Evolutionary conservation across 1,140 invertebrate genomes (phyloP).

Genomic region (Rhagoletis zephyria): DNA sequence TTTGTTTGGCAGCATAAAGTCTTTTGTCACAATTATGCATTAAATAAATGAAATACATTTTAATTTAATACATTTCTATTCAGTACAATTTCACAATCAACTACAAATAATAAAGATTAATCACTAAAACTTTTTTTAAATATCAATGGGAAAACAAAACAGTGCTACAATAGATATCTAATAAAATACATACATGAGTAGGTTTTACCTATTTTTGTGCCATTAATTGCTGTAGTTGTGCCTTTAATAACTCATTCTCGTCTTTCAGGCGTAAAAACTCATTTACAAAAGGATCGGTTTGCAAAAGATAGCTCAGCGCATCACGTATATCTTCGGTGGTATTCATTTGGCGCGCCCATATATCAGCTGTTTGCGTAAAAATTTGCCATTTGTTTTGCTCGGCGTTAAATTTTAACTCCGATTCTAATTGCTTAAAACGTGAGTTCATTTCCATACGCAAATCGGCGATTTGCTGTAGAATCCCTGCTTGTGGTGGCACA

Average conservation of each 20-base stretch:
- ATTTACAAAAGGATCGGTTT: slow-evolving; percentile 62
- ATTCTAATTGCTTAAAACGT: slow-evolving; percentile 62
- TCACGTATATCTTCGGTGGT: slow-evolving; percentile 63
- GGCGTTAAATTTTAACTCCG: slow-evolving; percentile 61
- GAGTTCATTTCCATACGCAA: slow-evolving; percentile 60
- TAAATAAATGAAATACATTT: not conserved
- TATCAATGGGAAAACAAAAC: too few relatives aligned
- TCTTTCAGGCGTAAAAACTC: slow-evolving; percentile 63
- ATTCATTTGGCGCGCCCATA: slow-evolving; percentile 61
- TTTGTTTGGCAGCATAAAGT: slow-evolving; percentile 39
- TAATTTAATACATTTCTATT: slow-evolving; percentile 1
- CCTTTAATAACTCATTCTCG: slow-evolving; percentile 64
- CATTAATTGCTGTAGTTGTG: slow-evolving; percentile 58
- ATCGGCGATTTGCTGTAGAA: slow-evolving; percentile 13
- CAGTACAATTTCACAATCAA: slow-evolving; percentile 9
- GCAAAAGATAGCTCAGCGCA: slow-evolving; percentile 61
- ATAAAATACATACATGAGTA: not conserved
- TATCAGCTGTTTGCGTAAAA: slow-evolving; percentile 59
- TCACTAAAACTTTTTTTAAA: not conserved
- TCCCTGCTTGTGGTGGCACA: not conserved
- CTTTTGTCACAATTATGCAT: slow-evolving; percentile 31
- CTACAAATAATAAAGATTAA: not conserved
- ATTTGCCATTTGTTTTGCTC: slow-evolving; percentile 61
- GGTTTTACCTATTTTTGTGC: slow-evolving; percentile 27
- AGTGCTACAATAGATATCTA: not conserved